Base-by-base conservation (phyloP, 2,888 invertebrate genomes). In the Alcis repandata region DNA sequence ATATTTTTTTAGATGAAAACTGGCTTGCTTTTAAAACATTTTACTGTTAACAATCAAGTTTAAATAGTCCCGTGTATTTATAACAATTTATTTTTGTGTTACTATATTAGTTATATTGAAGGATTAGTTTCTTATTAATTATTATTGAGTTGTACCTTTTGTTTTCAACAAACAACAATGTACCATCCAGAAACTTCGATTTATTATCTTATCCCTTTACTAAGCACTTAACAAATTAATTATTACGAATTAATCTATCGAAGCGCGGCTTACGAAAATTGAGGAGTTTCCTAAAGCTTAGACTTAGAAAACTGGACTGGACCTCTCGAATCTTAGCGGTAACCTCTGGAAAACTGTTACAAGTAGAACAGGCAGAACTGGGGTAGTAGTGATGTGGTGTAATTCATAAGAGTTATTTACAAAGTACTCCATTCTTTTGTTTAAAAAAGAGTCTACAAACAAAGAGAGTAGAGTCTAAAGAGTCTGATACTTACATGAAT, bases 231-330 rank as follows among this genome's bases (percentile, higher is more conserved):
- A 51, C 45, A 57, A 70, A 70, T 71, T 69, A 68, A 70, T 72
- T 61, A 70, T 67, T 64, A 62, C 64, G 11, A 40, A 67, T 60
- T 67, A 69, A 68, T 63, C 64, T 54, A 33, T 52, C 51, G 66
- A 72, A 62, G 57, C 66, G 64, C 59, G 40, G 54, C 78, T 79
- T 81, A 78, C 69, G 73, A 73, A 80, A 85, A 89, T 87, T 86
- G 84, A 89, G 84, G 81, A 80, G 84, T 80, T 86, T 76, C 76
- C 75, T 68, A 77, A 82, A 81, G 78, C 80, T 76, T 77, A 72
- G 78, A 69, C 86, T 89, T 85, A 81, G 71, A 19, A 72, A 76
- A 80, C 79, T 84, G 89, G 82, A 77, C 84, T 78, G 70, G 77
- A 71, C 72, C 76, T 71, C 58, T 61, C 67, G 64, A 67, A 71